Base-by-base conservation (phyloP, 2,888 invertebrate genomes). In the Sympetrum striolatum region DNA sequence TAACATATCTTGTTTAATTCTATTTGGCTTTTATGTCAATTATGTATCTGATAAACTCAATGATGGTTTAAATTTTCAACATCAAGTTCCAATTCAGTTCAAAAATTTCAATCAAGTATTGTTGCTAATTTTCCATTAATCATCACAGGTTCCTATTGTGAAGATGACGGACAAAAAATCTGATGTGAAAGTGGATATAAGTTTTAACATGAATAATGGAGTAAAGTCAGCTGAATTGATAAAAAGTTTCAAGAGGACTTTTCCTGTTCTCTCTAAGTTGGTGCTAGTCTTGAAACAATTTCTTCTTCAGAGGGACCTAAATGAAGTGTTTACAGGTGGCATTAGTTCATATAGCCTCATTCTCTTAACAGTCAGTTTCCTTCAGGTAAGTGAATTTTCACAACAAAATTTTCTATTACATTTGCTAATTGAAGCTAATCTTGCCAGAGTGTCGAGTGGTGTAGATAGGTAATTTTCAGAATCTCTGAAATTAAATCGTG, bases 251-350 rank as follows among this genome's bases (percentile, higher is more conserved):
- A 97, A 98, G 94, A 96, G 96, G 91, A 96, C 96, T 92, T 99
- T 96, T 94, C 99, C 99, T 39, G 97, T 97, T 92, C 95, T 99
- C 92, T 97, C 98, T 90, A 98, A 98, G 93, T 95, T 99, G 93
- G 99, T 99, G 93, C 97, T 99, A 95, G 98, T 99, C 91, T 95
- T 99, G 93, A 99, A 99, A 95, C 99, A 99, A 95, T 99, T 99
- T 95, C 96, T 99, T 92, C 96, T 99, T 92, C 98, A 99, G 95
- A 96, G 99, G 93, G 98, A 99, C 95, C 96, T 99, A 93, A 99
- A 99, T 95, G 99, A 99, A 96, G 99, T 99, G 93, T 99, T 99
- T 95, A 99, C 99, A 92, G 99, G 99, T 92, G 99, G 99, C 94
- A 99, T 99, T 94, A 98, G 99, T 92, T 99, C 99, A 91, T 99